Base-by-base conservation (phyloP, 2,888 invertebrate genomes). In the Cactoblastis cactorum region DNA sequence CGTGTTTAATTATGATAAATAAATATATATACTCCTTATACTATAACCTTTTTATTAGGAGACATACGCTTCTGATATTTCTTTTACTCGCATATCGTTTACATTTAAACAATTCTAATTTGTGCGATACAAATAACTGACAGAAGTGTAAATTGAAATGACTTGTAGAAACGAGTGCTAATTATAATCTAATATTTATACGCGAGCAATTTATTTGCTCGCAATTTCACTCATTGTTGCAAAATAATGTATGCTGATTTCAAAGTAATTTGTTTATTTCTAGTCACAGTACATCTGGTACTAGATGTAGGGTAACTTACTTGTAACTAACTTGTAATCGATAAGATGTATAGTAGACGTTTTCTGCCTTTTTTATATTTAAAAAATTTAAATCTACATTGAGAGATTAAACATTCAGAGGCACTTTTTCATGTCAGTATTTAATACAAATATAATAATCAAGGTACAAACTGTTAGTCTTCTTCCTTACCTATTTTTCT, bases 241-340 rank as follows among this genome's bases (percentile, higher is more conserved):
- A 43, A 37, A 12, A 38, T 24, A 32, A 28, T 45, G 43, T 43
- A n/a, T 39, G 12, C 19, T 41, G 17, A 41, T 41, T 49, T 34
- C 33, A 52, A 57, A 64, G 60, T 65, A 68, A 64, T 64, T 71
- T 60, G 61, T 65, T 66, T 69, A 77, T 74, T 75, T 80, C 85
- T 87, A 87, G 86, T 86, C 86, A 86, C 78, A 80, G 79, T 80
- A 63, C 63, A 78, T 67, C 77, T 81, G 77, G 66, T 80, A 77
- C 80, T 83, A 80, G 79, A 77, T 66, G 58, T 69, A 74, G 62
- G 67, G 51, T 50, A 54, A 33, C 28, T 28, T 28, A 28, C 28
- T 28, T 28, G 28, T 28, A 6, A 46, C 47, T 46, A 45, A 47
- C 35, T 47, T 37, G 39, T 15, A 18, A 39, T n/a, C 12, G 22